Evolutionary conservation across 2,113 vertebrate genomes (phyloP).

Genomic region (Tonatia bakeri): DNA sequence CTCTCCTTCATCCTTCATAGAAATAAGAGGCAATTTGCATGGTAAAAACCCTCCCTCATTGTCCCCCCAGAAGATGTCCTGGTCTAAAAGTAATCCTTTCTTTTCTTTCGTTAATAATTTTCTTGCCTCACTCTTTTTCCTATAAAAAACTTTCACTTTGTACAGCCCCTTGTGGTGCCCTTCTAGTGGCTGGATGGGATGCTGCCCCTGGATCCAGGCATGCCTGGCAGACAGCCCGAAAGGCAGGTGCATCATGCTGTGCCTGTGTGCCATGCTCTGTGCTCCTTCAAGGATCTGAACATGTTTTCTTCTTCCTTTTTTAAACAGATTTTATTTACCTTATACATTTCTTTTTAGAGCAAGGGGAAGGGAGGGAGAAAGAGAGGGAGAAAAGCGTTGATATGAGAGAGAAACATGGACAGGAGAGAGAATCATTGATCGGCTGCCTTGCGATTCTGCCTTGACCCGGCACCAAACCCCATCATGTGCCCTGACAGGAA

Average conservation of each 20-base stretch:
- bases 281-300: not conserved
- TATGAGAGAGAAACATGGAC: too few relatives aligned
- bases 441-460: too few relatives aligned
- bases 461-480: too few relatives aligned
- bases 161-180: not conserved
- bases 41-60: not conserved
- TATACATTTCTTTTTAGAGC: too few relatives aligned
- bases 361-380: too few relatives aligned
- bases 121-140: not conserved
- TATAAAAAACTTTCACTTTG: not conserved
- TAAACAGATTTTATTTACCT: too few relatives aligned
- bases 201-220: not conserved
- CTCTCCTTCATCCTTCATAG: not conserved
- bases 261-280: not conserved
- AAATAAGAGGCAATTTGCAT: not conserved
- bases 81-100: not conserved
- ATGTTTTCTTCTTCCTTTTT: not conserved
- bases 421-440: too few relatives aligned
- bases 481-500: too few relatives aligned
- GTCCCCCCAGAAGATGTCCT: not conserved
- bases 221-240: not conserved
- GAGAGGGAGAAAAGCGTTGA: too few relatives aligned
- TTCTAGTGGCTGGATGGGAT: not conserved
- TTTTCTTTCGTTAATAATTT: not conserved
- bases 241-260: rapidly evolving